Evolutionary conservation across 2,888 invertebrate genomes (phyloP), one percentile per base, ranked within the genome.

Genomic region (Eupithecia dodoneata): DNA sequence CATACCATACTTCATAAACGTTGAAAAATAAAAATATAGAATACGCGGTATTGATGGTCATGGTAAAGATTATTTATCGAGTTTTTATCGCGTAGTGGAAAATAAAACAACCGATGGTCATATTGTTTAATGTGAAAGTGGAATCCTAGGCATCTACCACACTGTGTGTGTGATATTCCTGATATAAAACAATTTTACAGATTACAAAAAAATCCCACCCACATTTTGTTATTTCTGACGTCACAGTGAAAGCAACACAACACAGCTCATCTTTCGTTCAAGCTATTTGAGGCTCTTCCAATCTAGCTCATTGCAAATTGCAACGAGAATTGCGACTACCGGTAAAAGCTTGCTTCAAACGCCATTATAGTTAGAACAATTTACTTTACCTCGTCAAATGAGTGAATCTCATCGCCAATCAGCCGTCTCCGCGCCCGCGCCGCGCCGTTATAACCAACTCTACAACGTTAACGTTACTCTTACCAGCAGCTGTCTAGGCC

Each of bases 361-460:
- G 63, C 12, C 70, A 77, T 67, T 75, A 73, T 78, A 59, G 49
- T 67, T 73, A 49, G 52, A 75, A 77, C 75, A 77, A 75, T 72
- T 77, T 74, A 70, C 55, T 70, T 49, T 66, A 73, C 45, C 72
- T 77, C 63, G 47, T 74, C 69, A 66, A 73, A 76, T 74, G 47
- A 69, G 47, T 74, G 59, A 72, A 77, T 74, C 72, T 72, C 42
- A n/a, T 44, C 74, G 74, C 52, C 55, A 15, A 72, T 77, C 72
- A 41, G 74, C 65, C 75, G 70, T 72, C 65, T 72, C 59, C 72
- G 74, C 71, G 72, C 76, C 18, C 49, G 4, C 45, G 45, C 45
- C 76, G 74, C 69, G 74, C 63, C 69, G 69, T 72, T 77, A 72
- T 69, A 76, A 65, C 52, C n/a, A n/a, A n/a, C n/a, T n/a, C n/a